Percentiles rank a stretch among this genome's conserved stretches.
Evolutionary conservation across 2,113 vertebrate genomes (phyloP).

Genomic region (Oncorhynchus masou): DNA sequence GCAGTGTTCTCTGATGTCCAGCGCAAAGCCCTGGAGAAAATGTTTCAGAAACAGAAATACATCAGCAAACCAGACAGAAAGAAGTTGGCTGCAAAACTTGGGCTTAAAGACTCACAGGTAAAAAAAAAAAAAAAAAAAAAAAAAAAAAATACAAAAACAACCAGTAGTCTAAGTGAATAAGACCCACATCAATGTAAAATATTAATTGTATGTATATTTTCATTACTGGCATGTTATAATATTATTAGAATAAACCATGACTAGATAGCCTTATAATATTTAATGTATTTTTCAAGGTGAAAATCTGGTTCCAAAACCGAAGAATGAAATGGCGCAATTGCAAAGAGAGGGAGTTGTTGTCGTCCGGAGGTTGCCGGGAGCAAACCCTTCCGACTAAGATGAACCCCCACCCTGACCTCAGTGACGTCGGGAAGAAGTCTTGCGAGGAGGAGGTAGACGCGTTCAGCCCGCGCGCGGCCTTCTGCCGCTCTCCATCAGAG

Average conservation of each 20-base stretch:
- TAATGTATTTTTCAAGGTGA: neutral
- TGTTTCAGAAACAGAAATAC: conserved; percentile 99
- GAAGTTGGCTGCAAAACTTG: conserved; percentile 89
- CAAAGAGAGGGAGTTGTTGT: conserved; percentile 95
- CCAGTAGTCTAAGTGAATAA: too few relatives aligned
- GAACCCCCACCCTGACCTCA: conserved; percentile 96
- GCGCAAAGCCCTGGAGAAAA: conserved; percentile 94
- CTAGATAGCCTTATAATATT: neutral
- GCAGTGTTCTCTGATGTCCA: conserved; percentile 97
- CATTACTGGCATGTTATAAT: neutral
- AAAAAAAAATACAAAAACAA: too few relatives aligned
- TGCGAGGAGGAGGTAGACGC: conserved; percentile 67
- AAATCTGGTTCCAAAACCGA: conserved; percentile 98
- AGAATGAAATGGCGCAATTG: conserved; percentile 99
- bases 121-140: too few relatives aligned
- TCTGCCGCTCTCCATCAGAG: conserved; percentile 59
- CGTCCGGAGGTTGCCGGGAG: conserved; percentile 91
- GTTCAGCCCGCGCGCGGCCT: conserved; percentile 41
- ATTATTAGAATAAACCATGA: neutral
- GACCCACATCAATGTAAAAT: neutral
- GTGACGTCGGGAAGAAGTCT: conserved; percentile 85
- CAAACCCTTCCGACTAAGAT: conserved; percentile 96
- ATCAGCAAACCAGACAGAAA: conserved; percentile 98
- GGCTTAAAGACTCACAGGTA: conserved; percentile 96
- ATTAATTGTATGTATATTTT: neutral